Conservation (phyloP, 2,888 invertebrate species). For the Diabrotica balteata region DNA sequence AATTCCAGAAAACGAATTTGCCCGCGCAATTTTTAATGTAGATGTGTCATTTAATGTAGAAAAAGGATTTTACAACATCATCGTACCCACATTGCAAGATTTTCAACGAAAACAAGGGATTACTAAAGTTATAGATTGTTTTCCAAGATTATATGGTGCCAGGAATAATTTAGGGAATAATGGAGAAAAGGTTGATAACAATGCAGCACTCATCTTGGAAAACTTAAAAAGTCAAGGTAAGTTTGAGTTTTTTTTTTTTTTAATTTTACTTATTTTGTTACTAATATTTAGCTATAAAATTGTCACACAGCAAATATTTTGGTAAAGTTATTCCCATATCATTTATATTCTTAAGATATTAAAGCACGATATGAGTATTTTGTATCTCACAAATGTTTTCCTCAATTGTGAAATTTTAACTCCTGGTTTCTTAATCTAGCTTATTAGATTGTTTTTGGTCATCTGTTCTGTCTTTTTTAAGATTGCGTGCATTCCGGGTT, state of each 20-base stretch:
- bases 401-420: no score
- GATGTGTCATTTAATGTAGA: conserved; percentile 63
- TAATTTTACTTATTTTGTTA: no score
- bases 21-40: conserved; percentile 62
- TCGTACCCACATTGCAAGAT: conserved; percentile 59
- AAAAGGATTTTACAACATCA: conserved; percentile 60
- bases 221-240: conserved; percentile 60
- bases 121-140: conserved; percentile 55
- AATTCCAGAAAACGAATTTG: conserved; percentile 63
- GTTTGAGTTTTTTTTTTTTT: not conserved
- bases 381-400: no score
- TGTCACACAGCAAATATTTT: no score
- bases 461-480: no score
- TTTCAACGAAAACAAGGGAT: conserved; percentile 60
- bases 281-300: no score
- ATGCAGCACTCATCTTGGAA: conserved; percentile 64
- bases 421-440: no score
- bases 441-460: no score
- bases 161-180: conserved; percentile 38
- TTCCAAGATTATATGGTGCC: conserved; percentile 47
- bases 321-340: no score
- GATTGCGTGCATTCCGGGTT: no score
- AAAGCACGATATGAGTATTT: no score
- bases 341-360: no score
- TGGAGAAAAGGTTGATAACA: conserved; percentile 58